Evolutionary conservation across 2,888 invertebrate genomes (phyloP).

Genomic region (Cerceris rybyensis): DNA sequence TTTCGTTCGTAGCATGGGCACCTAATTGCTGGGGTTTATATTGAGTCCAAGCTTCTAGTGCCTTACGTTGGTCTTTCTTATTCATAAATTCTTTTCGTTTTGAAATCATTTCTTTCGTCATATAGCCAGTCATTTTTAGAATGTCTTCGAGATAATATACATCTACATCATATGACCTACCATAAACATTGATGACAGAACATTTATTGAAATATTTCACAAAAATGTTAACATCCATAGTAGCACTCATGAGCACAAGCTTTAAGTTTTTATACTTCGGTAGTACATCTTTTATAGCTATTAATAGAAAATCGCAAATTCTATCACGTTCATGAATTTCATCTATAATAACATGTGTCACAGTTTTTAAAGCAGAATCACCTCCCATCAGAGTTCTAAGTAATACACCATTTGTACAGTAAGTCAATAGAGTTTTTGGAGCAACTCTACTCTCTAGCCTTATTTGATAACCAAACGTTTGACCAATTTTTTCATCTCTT

Average conservation of each 20-base stretch:
- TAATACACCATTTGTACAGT: conserved; percentile 96
- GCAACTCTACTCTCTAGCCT: conserved; percentile 93
- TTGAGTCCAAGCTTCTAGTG: conserved; percentile 81
- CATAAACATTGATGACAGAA: conserved; percentile 90
- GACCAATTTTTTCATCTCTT: conserved; percentile 86
- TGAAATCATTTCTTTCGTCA: conserved; percentile 82
- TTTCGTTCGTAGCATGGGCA: conserved; percentile 58
- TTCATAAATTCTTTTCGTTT: conserved; percentile 77
- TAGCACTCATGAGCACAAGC: conserved; percentile 97
- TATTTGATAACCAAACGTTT: conserved; percentile 94
- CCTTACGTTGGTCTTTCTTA: conserved; percentile 78
- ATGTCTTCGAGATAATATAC: conserved; percentile 92
- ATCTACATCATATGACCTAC: conserved; percentile 89
- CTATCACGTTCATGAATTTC: conserved; percentile 98
- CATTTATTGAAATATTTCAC: conserved; percentile 92
- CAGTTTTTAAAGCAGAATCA: conserved; percentile 86
- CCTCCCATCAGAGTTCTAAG: conserved; percentile 94
- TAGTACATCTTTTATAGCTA: conserved; percentile 90
- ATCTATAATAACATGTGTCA: conserved; percentile 95
- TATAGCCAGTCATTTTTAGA: conserved; percentile 85
- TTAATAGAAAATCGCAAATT: conserved; percentile 95
- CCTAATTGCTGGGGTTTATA: conserved; percentile 65
- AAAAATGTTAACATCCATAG: conserved; percentile 92
- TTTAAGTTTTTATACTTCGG: conserved; percentile 88
- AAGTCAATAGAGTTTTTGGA: conserved; percentile 91